These are phyloP conservation scores for Channa argus DNA, from an alignment of 2,113 vertebrate species.

Conservation along the genomic window DNA sequence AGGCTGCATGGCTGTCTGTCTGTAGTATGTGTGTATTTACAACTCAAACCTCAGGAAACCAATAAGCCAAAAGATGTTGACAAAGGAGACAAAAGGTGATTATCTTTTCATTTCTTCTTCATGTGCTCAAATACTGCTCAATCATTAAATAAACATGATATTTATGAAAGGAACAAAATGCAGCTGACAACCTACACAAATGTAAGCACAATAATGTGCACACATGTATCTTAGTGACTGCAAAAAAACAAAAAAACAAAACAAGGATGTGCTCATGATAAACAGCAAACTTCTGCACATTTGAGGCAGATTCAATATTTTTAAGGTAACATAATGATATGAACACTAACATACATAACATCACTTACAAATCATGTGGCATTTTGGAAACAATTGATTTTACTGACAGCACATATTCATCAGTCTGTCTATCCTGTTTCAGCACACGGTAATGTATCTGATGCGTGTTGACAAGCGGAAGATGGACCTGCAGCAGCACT, in stretches of 20 bases:
- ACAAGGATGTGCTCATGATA: conserved; percentile 12
- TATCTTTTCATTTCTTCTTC: conserved; percentile 42
- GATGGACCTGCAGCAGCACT: conserved; percentile 11
- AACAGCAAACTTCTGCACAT: not conserved
- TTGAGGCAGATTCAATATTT: not conserved
- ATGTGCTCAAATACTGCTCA: conserved; percentile 34
- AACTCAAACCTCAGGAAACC: conserved; percentile 45
- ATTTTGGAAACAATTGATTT: not conserved
- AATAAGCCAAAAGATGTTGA: conserved; percentile 41
- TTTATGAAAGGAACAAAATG: not conserved
- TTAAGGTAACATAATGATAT: not conserved
- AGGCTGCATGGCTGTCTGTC: conserved; percentile 7
- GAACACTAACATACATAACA: too few species aligned
- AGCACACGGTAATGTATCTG: not conserved
- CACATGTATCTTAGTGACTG: conserved; percentile 9
- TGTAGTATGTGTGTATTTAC: conserved; percentile 13
- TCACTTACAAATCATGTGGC: not conserved
- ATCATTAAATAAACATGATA: too few species aligned
- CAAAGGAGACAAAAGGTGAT: conserved; percentile 48
- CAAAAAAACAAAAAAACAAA: too few species aligned
- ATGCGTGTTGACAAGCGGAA: conserved; percentile 24
- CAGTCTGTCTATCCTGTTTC: not conserved
- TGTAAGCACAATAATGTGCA: not conserved
- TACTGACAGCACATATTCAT: conserved; percentile 7
- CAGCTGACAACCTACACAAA: conserved; percentile 55